Evolutionary conservation across 2,888 invertebrate genomes (phyloP).

Genomic region (Pheosia gnoma): DNA sequence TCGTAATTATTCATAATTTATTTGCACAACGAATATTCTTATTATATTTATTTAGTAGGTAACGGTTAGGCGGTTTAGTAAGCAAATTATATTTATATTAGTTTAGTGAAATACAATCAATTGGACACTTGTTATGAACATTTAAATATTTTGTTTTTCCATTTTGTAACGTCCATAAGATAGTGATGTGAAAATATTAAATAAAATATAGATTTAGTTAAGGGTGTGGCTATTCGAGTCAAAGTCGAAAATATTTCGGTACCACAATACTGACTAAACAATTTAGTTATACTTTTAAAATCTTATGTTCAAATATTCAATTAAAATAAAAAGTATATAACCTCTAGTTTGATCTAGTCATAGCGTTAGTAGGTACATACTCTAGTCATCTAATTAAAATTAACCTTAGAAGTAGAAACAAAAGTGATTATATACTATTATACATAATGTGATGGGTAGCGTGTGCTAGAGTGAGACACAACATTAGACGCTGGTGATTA

Average conservation of each 20-base stretch:
- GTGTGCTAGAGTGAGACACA: constrained; percentile 38
- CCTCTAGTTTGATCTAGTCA: constrained; percentile 28
- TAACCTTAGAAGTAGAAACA: constrained; percentile 63
- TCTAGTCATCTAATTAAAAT: constrained; percentile 45
- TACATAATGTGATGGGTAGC: constrained; percentile 59
- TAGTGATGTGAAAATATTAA: too few relatives aligned
- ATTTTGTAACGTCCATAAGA: too few relatives aligned
- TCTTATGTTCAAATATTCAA: background rate
- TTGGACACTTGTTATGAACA: constrained; percentile 4
- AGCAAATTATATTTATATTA: constrained; percentile 26
- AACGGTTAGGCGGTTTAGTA: constrained; percentile 32
- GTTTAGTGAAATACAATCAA: constrained; percentile 22
- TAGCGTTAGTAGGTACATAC: constrained; percentile 31
- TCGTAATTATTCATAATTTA: constrained; percentile 47
- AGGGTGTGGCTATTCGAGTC: too few relatives aligned
- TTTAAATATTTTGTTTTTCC: background rate
- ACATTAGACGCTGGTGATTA: constrained; percentile 29
- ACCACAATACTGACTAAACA: too few relatives aligned
- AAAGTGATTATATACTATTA: constrained; percentile 52
- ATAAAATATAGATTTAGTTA: background rate
- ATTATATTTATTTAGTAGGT: constrained; percentile 34
- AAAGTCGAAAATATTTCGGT: too few relatives aligned
- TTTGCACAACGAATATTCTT: constrained; percentile 56
- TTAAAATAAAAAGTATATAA: background rate
- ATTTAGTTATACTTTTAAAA: background rate